Base-by-base conservation (phyloP, 2,888 invertebrate species). In the Psococerastis gibbosa region DNA sequence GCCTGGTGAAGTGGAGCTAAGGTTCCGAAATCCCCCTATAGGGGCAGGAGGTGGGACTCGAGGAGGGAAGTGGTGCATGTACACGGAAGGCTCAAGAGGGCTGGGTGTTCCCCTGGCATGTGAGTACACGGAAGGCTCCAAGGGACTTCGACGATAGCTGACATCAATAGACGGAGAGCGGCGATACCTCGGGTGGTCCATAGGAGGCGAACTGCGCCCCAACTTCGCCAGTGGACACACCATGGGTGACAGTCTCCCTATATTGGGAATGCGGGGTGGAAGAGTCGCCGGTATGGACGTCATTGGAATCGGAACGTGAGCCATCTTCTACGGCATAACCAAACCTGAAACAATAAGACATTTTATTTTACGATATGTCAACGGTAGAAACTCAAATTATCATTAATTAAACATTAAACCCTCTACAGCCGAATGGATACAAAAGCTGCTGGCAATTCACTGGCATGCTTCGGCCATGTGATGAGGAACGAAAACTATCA, bases 161-260 rank as follows among this genome's bases (percentile, higher is more conserved):
- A 47, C 35, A 52, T 53, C 18, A 43, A 51, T 51, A 43, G 52
- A 48, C 43, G 49, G 38, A 43, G 50, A 46, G 52, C 52, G 20
- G 51, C 51, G 38, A 50, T 52, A 22, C n/a, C 32, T 22, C 20
- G 42, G 22, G 49, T 54, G 45, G 50, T 60, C 54, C 51, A 58
- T 48, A 49, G 56, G 57, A 22, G 64, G 63, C 41, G 65, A 63
- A 47, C 65, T 62, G 47, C 69, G 64, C 32, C 71, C 71, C 50
- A 71, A 58, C 49, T 70, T 70, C 47, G 71, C 71, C 54, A 73
- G 59, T 45, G 73, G 73, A 57, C 73, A 73, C 53, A 68, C 67
- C 55, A 67, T 57, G 41, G 65, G 65, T 52, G 65, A 60, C 47
- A 63, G 63, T 48, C 60, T 57, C 47, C 62, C 61, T 48, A 32